Conservation (phyloP, 2,797 vertebrate genomes). For the Dallia pectoralis region DNA sequence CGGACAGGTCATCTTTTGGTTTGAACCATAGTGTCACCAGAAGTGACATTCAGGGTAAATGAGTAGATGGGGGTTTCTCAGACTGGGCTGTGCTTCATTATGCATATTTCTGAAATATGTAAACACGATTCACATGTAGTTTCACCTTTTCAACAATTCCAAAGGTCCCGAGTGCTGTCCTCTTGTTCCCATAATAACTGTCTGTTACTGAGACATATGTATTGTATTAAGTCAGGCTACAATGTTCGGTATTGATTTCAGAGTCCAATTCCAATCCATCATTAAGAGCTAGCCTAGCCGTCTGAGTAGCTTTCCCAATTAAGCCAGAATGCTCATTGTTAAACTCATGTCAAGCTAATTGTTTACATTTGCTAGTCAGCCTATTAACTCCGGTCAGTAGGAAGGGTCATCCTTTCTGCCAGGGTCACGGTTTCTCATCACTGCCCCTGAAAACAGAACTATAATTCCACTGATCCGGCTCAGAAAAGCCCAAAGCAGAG, state of each 20-base stretch:
- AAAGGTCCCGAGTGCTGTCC: background rate
- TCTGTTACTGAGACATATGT: background rate
- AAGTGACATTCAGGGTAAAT: background rate
- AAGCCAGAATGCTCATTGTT: background rate
- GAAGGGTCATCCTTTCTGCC: background rate
- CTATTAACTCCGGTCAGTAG: background rate
- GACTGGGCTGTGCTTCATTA: background rate
- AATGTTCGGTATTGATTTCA: background rate
- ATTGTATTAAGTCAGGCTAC: background rate
- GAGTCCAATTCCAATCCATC: background rate
- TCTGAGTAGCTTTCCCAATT: background rate
- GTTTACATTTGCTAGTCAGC: background rate
- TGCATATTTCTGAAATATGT: background rate
- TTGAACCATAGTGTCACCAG: background rate
- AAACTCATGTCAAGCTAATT: background rate
- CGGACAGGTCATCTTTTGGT: background rate
- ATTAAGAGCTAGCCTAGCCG: background rate
- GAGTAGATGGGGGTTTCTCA: background rate
- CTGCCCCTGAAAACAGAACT: conserved; percentile 17
- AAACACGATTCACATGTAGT: background rate
- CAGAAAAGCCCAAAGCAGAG: conserved; percentile 14
- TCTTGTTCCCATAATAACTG: background rate
- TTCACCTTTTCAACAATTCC: background rate
- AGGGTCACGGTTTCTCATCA: background rate
- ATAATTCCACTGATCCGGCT: conserved; percentile 7